phyloP scores from a whole-genome alignment of 2,113 vertebrate species.

The Nycticebus coucang region DNA sequence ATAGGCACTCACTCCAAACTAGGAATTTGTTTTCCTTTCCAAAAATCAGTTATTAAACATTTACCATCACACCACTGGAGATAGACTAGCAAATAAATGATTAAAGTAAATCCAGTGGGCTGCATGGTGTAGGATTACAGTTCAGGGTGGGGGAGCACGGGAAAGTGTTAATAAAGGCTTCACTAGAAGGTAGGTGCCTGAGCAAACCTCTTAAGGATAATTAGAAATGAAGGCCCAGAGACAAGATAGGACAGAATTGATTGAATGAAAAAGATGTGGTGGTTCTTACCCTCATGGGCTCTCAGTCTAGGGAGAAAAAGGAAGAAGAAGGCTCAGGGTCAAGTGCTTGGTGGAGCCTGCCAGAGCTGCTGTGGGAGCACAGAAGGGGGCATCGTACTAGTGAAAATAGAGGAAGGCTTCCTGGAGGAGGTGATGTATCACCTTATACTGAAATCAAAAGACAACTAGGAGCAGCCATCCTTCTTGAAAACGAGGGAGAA shows the following conservation, averaged over 20 bases:
- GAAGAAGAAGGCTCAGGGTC: not conserved
- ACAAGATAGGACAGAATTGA: not conserved
- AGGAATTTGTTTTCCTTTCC: not conserved
- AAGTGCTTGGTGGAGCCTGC: not conserved
- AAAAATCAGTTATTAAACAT: conserved; percentile 43
- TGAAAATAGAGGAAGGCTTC: not conserved
- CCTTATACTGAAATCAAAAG: not conserved
- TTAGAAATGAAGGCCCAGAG: conserved; percentile 27
- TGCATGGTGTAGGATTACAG: not conserved
- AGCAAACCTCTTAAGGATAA: not conserved
- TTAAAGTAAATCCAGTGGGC: not conserved
- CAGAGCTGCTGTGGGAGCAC: not conserved
- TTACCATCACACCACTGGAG: not conserved
- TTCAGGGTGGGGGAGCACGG: not conserved
- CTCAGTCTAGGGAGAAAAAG: not conserved
- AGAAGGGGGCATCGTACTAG: not conserved
- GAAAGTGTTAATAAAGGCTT: not conserved
- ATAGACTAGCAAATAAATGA: conserved; percentile 8
- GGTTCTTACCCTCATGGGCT: not conserved
- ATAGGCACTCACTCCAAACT: not conserved
- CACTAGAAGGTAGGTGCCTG: not conserved
- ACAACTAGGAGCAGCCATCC: not conserved
- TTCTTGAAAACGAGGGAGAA: conserved; percentile 21
- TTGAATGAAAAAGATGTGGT: not conserved
- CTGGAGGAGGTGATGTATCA: not conserved